A percentile compares a stretch with the other conserved stretches of the same genome.
Evolutionary conservation across 2,797 vertebrate species (phyloP).

Genomic region (Notoglanidium macrostoma): DNA sequence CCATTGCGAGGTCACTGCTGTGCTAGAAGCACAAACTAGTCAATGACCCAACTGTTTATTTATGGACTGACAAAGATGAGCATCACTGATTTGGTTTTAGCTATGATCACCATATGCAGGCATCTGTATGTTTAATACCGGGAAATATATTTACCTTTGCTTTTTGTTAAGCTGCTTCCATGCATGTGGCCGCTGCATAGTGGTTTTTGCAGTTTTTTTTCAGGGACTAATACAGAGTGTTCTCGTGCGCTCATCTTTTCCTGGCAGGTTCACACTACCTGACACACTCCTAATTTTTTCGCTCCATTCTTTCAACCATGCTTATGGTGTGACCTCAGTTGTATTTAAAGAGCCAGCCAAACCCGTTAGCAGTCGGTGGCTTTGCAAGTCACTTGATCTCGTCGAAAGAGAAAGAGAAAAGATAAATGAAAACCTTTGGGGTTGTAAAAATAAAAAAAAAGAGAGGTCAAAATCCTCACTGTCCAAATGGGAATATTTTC

Average conservation of each 20-base stretch:
- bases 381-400: slow-evolving; percentile 63
- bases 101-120: slow-evolving; percentile 3
- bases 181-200: background rate
- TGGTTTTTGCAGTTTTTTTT: background rate
- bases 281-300: slow-evolving; percentile 36
- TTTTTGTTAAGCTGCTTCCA: slow-evolving; percentile 25
- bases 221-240: slow-evolving; percentile 2
- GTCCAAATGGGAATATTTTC: slow-evolving; percentile 66
- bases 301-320: slow-evolving; percentile 27
- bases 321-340: slow-evolving; percentile 39
- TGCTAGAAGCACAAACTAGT: slow-evolving; percentile 63
- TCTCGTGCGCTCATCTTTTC: slow-evolving; percentile 45
- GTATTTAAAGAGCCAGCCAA: slow-evolving; percentile 48
- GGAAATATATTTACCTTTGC: slow-evolving; percentile 27
- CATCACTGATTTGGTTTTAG: background rate
- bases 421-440: slow-evolving; percentile 58
- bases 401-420: slow-evolving; percentile 58
- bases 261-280: slow-evolving; percentile 36
- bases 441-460: slow-evolving; percentile 64
- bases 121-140: background rate
- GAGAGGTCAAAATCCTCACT: slow-evolving; percentile 62
- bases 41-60: slow-evolving; percentile 71
- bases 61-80: slow-evolving; percentile 44
- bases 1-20: slow-evolving; percentile 63
- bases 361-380: slow-evolving; percentile 53